Percentiles rank a stretch among this genome's conserved stretches.
Conservation (phyloP, 2,888 invertebrate species). For the Acrobasis repandana region DNA sequence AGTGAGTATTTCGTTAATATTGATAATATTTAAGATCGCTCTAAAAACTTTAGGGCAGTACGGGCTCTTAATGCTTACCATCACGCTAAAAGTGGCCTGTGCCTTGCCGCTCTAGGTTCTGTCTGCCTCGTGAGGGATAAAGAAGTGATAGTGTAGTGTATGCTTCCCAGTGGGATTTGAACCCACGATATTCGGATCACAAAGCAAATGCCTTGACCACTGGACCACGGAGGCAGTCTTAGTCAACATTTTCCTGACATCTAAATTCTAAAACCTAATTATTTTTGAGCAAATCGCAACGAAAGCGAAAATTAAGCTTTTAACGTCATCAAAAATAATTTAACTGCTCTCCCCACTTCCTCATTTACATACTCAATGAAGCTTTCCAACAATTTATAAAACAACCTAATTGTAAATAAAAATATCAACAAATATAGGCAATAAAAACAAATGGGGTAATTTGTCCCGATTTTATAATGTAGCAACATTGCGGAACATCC, state of each 20-base stretch:
- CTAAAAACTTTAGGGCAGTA: too few relatives aligned
- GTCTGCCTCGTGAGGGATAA: too few relatives aligned
- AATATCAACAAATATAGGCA: slow-evolving; percentile 27
- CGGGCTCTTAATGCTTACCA: too few relatives aligned
- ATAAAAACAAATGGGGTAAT: slow-evolving; percentile 38
- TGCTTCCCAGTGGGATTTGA: too few relatives aligned
- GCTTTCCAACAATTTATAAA: not conserved
- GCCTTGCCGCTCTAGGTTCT: too few relatives aligned
- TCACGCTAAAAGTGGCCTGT: too few relatives aligned
- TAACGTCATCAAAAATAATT: not conserved
- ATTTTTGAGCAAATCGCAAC: not conserved
- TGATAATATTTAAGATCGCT: too few relatives aligned
- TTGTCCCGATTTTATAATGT: slow-evolving; percentile 45
- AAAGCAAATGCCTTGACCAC: too few relatives aligned
- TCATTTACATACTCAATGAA: slow-evolving; percentile 8
- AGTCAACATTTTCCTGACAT: not conserved
- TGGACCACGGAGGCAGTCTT: too few relatives aligned
- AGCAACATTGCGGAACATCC: slow-evolving; percentile 45
- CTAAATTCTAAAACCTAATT: not conserved
- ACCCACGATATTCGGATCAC: too few relatives aligned
- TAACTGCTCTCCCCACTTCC: not conserved
- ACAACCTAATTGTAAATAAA: slow-evolving; percentile 24
- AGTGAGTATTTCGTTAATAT: too few relatives aligned
- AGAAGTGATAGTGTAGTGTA: too few relatives aligned
- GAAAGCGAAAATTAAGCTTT: not conserved